Percentiles rank a stretch among this genome's conserved stretches.
phyloP scores from a whole-genome alignment of 2,888 invertebrate genomes.

The Achlya flavicornis region DNA sequence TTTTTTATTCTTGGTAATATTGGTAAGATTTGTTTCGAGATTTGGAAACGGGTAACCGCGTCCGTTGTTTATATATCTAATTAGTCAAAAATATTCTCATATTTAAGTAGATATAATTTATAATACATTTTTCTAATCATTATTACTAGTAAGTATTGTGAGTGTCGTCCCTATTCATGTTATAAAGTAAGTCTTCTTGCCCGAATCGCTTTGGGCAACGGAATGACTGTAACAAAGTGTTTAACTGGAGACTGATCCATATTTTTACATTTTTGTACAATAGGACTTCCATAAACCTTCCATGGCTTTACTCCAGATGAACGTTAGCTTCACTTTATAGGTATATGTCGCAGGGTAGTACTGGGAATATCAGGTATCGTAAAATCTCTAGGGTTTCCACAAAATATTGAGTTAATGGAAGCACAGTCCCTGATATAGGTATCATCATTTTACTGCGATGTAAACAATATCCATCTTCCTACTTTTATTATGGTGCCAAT shows the following conservation, averaged over 20 bases:
- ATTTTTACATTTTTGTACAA: constrained; percentile 10
- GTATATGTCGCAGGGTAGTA: no score
- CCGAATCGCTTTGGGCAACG: constrained; percentile 71
- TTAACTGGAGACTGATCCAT: constrained; percentile 55
- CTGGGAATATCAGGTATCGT: no score
- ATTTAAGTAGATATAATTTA: constrained; percentile 33
- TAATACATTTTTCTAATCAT: constrained; percentile 40
- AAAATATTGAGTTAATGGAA: no score
- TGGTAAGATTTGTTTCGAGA: not conserved
- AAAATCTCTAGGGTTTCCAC: no score
- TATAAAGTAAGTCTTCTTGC: constrained; percentile 65
- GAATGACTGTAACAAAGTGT: constrained; percentile 58
- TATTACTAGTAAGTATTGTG: constrained; percentile 32
- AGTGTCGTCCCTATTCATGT: constrained; percentile 22
- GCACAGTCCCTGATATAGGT: no score
- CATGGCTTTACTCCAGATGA: not conserved
- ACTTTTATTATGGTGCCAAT: no score
- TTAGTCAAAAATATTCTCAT: constrained; percentile 32
- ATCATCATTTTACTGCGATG: no score
- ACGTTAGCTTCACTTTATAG: not conserved
- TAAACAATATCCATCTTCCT: no score
- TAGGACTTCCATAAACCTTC: not conserved
- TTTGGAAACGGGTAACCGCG: constrained; percentile 10
- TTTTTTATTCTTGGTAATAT: not conserved
- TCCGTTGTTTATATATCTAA: not conserved